Evolutionary conservation across 2,113 vertebrate genomes (phyloP).

Genomic region (Thryonomys swinderianus): DNA sequence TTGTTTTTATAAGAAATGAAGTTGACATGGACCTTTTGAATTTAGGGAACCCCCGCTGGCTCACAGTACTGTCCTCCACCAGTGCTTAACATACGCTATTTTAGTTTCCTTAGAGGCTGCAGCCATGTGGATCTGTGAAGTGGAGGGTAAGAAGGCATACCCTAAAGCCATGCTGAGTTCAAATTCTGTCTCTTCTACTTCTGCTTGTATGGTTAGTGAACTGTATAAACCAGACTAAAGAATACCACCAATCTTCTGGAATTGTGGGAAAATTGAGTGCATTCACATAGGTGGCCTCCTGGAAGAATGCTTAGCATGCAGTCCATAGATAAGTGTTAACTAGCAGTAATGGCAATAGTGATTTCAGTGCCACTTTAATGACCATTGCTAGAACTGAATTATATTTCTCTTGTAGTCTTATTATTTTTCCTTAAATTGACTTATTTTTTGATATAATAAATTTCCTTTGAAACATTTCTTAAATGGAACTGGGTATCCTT

Average conservation of each 20-base stretch:
- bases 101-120: neutral
- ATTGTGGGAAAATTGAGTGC: neutral
- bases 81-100: no score
- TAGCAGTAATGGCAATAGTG: neutral
- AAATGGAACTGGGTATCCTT: neutral
- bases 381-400: neutral
- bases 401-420: neutral
- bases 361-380: neutral
- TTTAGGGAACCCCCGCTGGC: neutral
- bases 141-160: neutral
- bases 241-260: neutral
- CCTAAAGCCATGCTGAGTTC: neutral
- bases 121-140: neutral
- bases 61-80: neutral
- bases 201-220: neutral
- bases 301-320: neutral
- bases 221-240: neutral
- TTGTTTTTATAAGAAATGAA: neutral
- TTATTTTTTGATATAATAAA: neutral
- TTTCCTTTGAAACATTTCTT: constrained; percentile 21
- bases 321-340: neutral
- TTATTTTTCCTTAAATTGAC: neutral
- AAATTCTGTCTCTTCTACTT: neutral
- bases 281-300: neutral
- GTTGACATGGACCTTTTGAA: neutral